These are phyloP conservation scores for Eupithecia inturbata DNA, from an alignment of 2,888 invertebrate species.

Conservation along the genomic window DNA sequence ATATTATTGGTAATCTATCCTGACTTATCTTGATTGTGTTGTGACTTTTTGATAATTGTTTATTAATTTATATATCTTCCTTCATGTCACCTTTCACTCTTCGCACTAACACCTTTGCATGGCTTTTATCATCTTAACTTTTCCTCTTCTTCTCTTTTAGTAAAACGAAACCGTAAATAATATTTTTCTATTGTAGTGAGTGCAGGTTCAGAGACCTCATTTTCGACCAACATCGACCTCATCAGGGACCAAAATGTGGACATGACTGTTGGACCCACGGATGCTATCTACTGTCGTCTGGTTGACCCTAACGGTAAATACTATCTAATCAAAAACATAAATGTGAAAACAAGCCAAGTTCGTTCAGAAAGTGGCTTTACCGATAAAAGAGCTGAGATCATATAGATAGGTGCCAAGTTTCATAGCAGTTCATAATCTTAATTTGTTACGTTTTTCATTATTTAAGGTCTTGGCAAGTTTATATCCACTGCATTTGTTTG, in stretches of 20 bases:
- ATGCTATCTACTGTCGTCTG: conserved; percentile 66
- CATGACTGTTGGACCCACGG: conserved; percentile 59
- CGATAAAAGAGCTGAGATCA: too few relatives aligned
- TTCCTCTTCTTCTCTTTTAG: neutral
- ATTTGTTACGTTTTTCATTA: too few relatives aligned
- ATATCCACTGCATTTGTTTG: too few relatives aligned
- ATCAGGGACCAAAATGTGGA: conserved; percentile 51
- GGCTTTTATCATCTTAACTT: conserved; percentile 13
- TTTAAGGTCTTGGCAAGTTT: too few relatives aligned
- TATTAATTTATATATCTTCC: conserved; percentile 11
- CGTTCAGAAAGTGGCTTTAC: too few relatives aligned
- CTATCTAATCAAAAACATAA: too few relatives aligned
- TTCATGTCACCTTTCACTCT: conserved; percentile 11
- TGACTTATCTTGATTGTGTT: conserved; percentile 1
- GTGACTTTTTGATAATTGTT: neutral
- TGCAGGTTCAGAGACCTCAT: conserved; percentile 7
- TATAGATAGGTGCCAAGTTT: too few relatives aligned
- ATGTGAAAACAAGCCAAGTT: too few relatives aligned
- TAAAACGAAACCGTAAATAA: neutral
- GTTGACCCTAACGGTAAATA: conserved; percentile 47
- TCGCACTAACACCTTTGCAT: conserved; percentile 25
- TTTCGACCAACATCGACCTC: conserved; percentile 23
- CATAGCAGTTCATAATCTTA: too few relatives aligned
- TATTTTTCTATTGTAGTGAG: conserved; percentile 3
- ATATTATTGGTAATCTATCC: conserved; percentile 58